phyloP scores from a whole-genome alignment of 1,140 invertebrate genomes.

The Rhopalosiphum padi region DNA sequence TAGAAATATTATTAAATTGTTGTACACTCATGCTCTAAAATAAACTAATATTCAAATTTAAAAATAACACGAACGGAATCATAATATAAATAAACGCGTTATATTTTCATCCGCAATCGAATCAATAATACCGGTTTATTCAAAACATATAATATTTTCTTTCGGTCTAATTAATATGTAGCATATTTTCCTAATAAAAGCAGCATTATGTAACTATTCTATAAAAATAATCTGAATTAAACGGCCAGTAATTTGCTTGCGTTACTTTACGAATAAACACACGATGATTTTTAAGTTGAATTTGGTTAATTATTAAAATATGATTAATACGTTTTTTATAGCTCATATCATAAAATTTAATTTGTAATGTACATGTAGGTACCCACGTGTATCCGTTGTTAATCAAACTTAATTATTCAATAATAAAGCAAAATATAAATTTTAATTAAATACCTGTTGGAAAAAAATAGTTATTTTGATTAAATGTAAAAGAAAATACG shows the following conservation, averaged over 20 bases:
- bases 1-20: neutral
- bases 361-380: neutral
- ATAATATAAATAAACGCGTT: neutral
- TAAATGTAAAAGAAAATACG: neutral
- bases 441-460: neutral
- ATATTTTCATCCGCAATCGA: neutral
- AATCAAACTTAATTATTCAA: constrained; percentile 6
- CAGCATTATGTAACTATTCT: neutral
- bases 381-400: neutral
- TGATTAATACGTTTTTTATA: neutral
- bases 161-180: neutral
- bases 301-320: neutral
- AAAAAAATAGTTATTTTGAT: neutral
- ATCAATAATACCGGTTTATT: neutral
- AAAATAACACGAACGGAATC: neutral
- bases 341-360: neutral
- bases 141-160: neutral
- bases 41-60: neutral
- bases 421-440: neutral
- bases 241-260: neutral
- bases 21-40: neutral
- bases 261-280: neutral
- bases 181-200: neutral
- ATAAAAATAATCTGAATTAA: neutral
- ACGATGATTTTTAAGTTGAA: neutral